Conservation (phyloP, 2,113 vertebrate species). For the Hyaena hyaena region DNA sequence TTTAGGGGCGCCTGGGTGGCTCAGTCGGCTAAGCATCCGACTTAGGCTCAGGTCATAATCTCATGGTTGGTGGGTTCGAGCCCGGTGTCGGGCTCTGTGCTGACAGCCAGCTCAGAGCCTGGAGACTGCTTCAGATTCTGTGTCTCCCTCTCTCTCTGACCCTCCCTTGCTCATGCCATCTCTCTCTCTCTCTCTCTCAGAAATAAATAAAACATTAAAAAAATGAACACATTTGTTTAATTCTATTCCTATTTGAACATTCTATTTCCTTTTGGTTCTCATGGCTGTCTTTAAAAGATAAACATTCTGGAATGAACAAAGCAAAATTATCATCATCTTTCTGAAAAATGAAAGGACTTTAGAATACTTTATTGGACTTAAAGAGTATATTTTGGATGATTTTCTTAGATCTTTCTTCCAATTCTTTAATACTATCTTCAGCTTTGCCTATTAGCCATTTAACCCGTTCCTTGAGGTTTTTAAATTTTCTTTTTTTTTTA, state of each 20-base stretch:
- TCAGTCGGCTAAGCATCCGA: too few relatives aligned
- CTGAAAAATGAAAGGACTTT: not conserved
- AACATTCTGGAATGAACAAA: not conserved
- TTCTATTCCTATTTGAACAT: not conserved
- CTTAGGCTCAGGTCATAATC: too few relatives aligned
- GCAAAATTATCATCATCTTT: not conserved
- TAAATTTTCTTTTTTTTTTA: not conserved
- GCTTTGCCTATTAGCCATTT: constrained; percentile 24
- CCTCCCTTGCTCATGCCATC: too few relatives aligned
- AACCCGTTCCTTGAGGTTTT: not conserved
- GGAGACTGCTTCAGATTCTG: too few relatives aligned
- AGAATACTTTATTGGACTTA: not conserved
- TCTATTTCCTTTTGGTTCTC: constrained; percentile 5
- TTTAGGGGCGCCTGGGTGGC: too few relatives aligned
- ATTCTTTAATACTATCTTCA: constrained; percentile 29
- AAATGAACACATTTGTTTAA: not conserved
- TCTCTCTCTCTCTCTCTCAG: too few relatives aligned
- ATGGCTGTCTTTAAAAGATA: not conserved
- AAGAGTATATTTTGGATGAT: not conserved
- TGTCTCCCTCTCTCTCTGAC: too few relatives aligned
- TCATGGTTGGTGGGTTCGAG: too few relatives aligned
- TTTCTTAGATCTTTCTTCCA: constrained; percentile 11
- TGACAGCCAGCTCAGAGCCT: too few relatives aligned
- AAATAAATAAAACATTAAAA: too few relatives aligned
- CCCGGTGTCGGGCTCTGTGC: too few relatives aligned